These are phyloP conservation scores for Telenomus remus DNA, from an alignment of 1,140 invertebrate genomes.

Conservation along the genomic window DNA sequence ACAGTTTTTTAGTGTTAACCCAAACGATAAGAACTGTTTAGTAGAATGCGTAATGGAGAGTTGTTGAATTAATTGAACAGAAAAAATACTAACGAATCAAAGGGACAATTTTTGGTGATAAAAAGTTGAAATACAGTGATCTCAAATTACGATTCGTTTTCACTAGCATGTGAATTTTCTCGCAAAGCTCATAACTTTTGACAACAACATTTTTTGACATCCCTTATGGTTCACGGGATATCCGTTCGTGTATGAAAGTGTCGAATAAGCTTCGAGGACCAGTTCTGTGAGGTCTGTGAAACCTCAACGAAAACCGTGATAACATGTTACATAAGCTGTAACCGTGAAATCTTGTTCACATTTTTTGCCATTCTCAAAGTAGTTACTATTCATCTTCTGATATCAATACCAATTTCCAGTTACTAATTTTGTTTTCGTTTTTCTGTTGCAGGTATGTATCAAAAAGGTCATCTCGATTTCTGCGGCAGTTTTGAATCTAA, in stretches of 20 bases:
- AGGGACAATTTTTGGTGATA: no score
- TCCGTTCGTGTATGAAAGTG: slow-evolving; percentile 57
- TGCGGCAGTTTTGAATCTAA: no score
- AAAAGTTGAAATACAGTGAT: no score
- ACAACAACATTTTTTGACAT: slow-evolving; percentile 57
- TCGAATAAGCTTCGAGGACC: slow-evolving; percentile 57
- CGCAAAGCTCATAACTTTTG: slow-evolving; percentile 56
- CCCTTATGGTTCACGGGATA: slow-evolving; percentile 55
- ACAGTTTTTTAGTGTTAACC: no score
- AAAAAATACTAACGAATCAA: no score
- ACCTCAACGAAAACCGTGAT: slow-evolving; percentile 38
- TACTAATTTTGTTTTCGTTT: neutral
- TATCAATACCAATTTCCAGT: neutral
- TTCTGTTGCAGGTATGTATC: slow-evolving; percentile 44
- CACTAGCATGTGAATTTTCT: slow-evolving; percentile 37
- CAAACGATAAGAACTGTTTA: no score
- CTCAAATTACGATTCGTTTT: slow-evolving; percentile 26
- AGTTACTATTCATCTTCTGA: no score
- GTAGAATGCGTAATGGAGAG: no score
- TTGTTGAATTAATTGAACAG: no score
- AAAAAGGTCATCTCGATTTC: no score
- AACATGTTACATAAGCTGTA: slow-evolving; percentile 36
- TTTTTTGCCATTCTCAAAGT: no score
- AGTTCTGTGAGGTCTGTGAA: slow-evolving; percentile 37
- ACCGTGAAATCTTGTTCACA: neutral